Percentiles rank a stretch among this genome's conserved stretches.
These are phyloP conservation scores for Anthopleura sola DNA, from an alignment of 64 coral and sea anemone genomes.

Conservation along the genomic window DNA sequence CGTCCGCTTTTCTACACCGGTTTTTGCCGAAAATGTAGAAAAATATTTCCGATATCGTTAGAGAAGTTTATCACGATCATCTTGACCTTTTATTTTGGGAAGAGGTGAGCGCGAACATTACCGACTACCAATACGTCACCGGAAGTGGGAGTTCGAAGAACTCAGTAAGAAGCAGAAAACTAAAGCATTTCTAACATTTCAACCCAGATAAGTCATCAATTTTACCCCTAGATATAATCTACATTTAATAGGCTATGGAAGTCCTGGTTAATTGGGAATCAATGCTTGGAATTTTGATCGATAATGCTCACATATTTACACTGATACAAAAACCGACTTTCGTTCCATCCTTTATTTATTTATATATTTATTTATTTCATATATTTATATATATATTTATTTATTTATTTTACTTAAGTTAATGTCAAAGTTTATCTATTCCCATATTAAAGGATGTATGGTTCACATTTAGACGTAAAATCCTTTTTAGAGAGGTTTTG, in stretches of 20 bases:
- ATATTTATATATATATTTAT: too few relatives aligned
- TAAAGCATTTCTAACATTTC: not conserved
- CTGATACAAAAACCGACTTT: too few relatives aligned
- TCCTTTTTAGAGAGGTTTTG: too few relatives aligned
- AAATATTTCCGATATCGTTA: not conserved
- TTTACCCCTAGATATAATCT: not conserved
- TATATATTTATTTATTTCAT: too few relatives aligned
- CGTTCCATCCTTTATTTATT: too few relatives aligned
- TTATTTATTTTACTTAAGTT: too few relatives aligned
- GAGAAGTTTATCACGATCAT: not conserved
- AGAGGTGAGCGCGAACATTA: not conserved
- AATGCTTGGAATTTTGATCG: not conserved
- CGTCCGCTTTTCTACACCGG: not conserved
- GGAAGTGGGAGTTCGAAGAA: not conserved
- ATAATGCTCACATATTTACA: not conserved
- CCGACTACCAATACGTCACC: not conserved
- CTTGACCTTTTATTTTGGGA: not conserved
- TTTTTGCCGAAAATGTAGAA: not conserved
- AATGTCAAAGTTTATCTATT: too few relatives aligned
- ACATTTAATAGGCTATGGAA: not conserved
- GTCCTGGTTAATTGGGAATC: not conserved
- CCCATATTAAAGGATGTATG: too few relatives aligned
- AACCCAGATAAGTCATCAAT: not conserved
- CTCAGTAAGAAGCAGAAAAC: not conserved
- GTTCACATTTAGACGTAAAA: too few relatives aligned